A percentile compares a stretch with the other conserved stretches of the same genome.
phyloP scores from a whole-genome alignment of 1,140 invertebrate genomes.

The Diorhabda sublineata region DNA sequence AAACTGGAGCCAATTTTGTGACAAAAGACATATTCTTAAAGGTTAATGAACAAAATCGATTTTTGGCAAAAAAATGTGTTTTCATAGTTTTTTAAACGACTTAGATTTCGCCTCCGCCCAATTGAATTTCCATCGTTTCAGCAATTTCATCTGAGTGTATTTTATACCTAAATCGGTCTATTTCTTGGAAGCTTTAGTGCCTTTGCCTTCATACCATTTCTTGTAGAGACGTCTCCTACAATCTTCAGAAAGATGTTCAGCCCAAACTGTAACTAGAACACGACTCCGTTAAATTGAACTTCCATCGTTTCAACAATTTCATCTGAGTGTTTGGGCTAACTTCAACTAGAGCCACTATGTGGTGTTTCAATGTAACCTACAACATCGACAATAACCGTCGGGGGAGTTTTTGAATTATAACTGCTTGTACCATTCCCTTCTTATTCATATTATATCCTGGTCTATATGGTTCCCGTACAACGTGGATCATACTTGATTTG shows the following conservation, averaged over 20 bases:
- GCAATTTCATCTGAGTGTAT: conserved; percentile 97
- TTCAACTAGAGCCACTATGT: conserved; percentile 59
- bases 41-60: no score
- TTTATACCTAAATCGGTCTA: conserved; percentile 96
- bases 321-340: no score
- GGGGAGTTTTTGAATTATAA: conserved; percentile 98
- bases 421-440: conserved; percentile 99
- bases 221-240: conserved; percentile 98
- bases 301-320: no score
- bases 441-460: conserved; percentile 99
- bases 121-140: conserved; percentile 99
- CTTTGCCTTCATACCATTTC: conserved; percentile 99
- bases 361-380: conserved; percentile 99
- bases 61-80: no score
- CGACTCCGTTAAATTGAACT: conserved; percentile 58
- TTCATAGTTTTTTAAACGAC: no score
- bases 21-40: no score
- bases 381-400: conserved; percentile 95
- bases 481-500: conserved; percentile 99
- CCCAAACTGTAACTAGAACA: conserved; percentile 94
- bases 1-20: no score
- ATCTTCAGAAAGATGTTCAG: conserved; percentile 97
- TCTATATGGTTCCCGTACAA: conserved; percentile 97
- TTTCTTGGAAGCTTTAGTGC: conserved; percentile 98
- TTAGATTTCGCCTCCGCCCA: conserved; percentile 79